Conservation (phyloP, 2,113 vertebrate species). For the Mixornis gularis region DNA sequence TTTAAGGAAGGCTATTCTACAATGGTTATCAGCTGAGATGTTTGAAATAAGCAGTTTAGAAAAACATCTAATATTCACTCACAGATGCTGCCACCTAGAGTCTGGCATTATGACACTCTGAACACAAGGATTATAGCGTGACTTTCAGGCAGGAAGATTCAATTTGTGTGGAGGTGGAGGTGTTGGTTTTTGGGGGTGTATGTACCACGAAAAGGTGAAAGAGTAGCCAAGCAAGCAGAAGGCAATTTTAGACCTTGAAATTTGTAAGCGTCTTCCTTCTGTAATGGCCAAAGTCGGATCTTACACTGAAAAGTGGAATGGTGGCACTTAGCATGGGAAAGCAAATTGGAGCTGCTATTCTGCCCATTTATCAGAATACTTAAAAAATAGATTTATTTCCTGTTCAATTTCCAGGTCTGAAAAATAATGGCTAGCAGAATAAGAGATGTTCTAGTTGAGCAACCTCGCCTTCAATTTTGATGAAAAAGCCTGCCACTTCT, state of each 20-base stretch:
- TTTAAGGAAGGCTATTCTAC: neutral
- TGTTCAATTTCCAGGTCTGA: neutral
- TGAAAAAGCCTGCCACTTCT: neutral
- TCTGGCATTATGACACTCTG: neutral
- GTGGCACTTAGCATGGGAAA: neutral
- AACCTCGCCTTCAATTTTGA: neutral
- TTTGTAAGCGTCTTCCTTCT: neutral
- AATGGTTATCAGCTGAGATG: neutral
- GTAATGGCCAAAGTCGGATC: neutral
- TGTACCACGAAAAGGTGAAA: neutral
- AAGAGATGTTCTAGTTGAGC: neutral
- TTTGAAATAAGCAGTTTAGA: neutral
- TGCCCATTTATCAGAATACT: neutral
- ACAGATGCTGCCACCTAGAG: constrained; percentile 70
- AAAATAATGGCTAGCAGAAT: constrained; percentile 4
- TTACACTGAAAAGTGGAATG: neutral
- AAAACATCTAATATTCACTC: constrained; percentile 15
- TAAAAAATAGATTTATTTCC: neutral
- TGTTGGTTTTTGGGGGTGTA: neutral
- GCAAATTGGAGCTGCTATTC: neutral
- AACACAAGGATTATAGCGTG: neutral
- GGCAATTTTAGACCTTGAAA: neutral
- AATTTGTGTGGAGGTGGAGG: neutral
- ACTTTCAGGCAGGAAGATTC: neutral
- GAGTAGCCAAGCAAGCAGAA: neutral